Base-by-base conservation (phyloP, 2,113 vertebrate species). In the Nycticryphes semicollaris region DNA sequence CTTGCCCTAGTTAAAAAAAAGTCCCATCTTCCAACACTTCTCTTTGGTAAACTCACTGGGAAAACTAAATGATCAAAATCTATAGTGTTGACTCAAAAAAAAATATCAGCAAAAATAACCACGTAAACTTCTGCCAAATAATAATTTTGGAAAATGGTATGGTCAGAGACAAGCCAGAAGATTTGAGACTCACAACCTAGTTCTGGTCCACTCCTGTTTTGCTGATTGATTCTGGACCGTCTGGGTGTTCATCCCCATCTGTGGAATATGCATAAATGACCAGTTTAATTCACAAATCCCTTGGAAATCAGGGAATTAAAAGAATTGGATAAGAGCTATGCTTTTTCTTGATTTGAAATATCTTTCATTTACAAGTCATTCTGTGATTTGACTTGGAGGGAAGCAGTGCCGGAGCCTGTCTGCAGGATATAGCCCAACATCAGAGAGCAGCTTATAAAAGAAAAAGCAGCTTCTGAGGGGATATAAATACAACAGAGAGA, bases 1-100 rank as follows among this genome's bases (percentile, higher is more conserved):
- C 28, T 54, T 89, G 83, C 90, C 86, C 66, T 60, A 37, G 39
- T 90, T 93, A 67, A 78, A 95, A 78, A 96, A 75, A 83, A 77
- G 67, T 37, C 51, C 35, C 63, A 37, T 64, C 83, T 93, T 90
- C 82, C 64, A 93, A 41, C 41, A 87, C 20, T 56, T 35, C 27
- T 81, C 60, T 59, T 19, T 39, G 39, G 39, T 51, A 89, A 90
- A 68, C 13, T 57, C 35, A 53, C 15, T 56, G 20, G 37, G 30
- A 88, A 88, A 93, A 70, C 5, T 20, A 48, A 92, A 88, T 35
- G 6, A 57, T 53, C 50, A 76, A 73, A 63, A 77, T 30, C 47
- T 57, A 37, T 5, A 37, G 13, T 7, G 7, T 27, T 88, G 23
- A 51, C n/a, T 77, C 16, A 11, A 64, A 50, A 50, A 68, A 63